Base-by-base conservation (phyloP, 2,888 invertebrate genomes). In the Aelia acuminata region DNA sequence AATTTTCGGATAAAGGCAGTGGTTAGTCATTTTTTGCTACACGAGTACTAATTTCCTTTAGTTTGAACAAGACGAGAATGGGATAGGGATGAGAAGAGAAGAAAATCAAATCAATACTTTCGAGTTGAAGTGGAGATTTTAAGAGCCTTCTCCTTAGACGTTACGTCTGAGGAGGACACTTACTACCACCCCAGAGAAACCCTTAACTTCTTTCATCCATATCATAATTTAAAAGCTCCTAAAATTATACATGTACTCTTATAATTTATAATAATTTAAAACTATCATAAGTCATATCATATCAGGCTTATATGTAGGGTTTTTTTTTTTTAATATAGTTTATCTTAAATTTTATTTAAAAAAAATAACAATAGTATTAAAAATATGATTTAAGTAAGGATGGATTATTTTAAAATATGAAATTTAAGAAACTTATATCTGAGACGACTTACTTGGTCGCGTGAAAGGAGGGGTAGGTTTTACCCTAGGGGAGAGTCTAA, bases 41-140 rank as follows among this genome's bases (percentile, higher is more conserved):
- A n/a, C n/a, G n/a, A 26, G 8, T 26, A 26, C 0, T 31, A 80
- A 80, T 43, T 43, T 80, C 13, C n/a, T 3, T 80, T 22, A 80
- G 43, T 43, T 3, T 43, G 43, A 80, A 43, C n/a, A 7, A 22
- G 43, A 22, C 22, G 43, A 43, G n/a, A 80, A n/a, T n/a, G 22
- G 13, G 80, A 80, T 43, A 80, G 1, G 43, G 80, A 39, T 43
- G 43, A 80, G 80, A 80, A 43, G 43, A 43, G 80, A 43, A 43
- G 43, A 80, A 80, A 80, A 80, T 80, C 80, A 80, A 80, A 80
- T 80, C 80, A 80, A 80, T 80, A 80, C 80, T 80, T 80, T 80
- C 2, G 22, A 80, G 80, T 80, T 39, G 80, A 43, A 80, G 20
- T 39, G 39, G 43, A 80, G 80, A 80, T 43, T 80, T 43, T 43